These are phyloP conservation scores for Conchocele bisecta DNA, from an alignment of 2,888 invertebrate species.

Conservation along the genomic window DNA sequence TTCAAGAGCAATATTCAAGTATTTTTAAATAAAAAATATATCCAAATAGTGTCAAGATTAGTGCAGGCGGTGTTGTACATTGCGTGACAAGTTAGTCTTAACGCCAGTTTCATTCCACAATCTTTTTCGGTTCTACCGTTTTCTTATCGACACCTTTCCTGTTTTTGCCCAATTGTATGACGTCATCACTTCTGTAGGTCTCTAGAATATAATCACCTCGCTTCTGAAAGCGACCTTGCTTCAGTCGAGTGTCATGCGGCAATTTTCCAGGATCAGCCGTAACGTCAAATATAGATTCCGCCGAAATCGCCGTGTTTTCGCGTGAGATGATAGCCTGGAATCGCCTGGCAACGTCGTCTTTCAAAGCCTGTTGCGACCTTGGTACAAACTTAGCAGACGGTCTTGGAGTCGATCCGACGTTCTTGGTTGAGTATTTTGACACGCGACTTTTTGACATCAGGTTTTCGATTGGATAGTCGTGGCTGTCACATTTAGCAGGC, in stretches of 20 bases:
- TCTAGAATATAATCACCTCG: conserved; percentile 55
- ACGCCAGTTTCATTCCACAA: too few relatives aligned
- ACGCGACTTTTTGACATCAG: conserved; percentile 61
- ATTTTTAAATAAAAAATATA: too few relatives aligned
- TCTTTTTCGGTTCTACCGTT: too few relatives aligned
- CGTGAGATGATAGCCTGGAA: conserved; percentile 55
- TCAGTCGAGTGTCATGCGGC: not conserved
- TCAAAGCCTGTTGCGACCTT: conserved; percentile 47
- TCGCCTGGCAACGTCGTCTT: conserved; percentile 47
- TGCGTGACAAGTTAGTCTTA: too few relatives aligned
- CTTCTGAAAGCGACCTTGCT: conserved; percentile 48
- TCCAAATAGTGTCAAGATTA: too few relatives aligned
- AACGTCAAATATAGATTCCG: conserved; percentile 9
- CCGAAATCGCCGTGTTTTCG: conserved; percentile 44
- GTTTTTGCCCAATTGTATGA: conserved; percentile 45
- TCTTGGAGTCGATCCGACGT: conserved; percentile 34
- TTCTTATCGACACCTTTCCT: too few relatives aligned
- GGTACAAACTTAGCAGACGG: conserved; percentile 34
- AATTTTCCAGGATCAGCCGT: not conserved
- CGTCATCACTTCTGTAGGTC: conserved; percentile 59
- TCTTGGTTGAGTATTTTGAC: conserved; percentile 58
- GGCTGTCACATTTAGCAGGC: conserved; percentile 54
- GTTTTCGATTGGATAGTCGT: conserved; percentile 64
- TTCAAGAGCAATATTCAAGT: too few relatives aligned
- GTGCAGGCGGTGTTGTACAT: too few relatives aligned